Evolutionary conservation across 2,113 vertebrate species (phyloP).

Genomic region (Gadus chalcogrammus): DNA sequence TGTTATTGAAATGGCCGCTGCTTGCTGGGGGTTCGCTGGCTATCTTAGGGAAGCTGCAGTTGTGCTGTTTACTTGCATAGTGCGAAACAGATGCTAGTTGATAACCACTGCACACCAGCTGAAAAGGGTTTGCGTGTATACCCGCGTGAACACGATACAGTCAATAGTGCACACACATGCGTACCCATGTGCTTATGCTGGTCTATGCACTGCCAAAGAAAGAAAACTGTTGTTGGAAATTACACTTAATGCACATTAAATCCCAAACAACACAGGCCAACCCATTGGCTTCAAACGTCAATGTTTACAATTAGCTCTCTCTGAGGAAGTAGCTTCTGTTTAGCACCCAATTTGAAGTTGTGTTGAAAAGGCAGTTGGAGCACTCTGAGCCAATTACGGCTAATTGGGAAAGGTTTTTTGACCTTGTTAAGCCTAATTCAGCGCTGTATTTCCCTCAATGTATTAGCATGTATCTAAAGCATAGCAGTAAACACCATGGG

Average conservation of each 20-base stretch:
- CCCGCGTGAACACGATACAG: background rate
- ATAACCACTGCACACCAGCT: constrained; percentile 27
- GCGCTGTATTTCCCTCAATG: constrained; percentile 33
- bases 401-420: constrained; percentile 32
- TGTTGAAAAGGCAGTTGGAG: constrained; percentile 40
- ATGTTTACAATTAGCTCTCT: background rate
- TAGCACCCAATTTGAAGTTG: constrained; percentile 37
- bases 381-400: constrained; percentile 63
- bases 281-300: too few species aligned
- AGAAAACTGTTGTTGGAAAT: constrained; percentile 25
- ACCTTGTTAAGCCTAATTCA: constrained; percentile 48
- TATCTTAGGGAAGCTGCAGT: constrained; percentile 22
- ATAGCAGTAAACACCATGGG: constrained; percentile 15
- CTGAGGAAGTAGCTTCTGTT: constrained; percentile 1
- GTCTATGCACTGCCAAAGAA: background rate
- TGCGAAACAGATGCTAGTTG: constrained; percentile 36
- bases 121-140: constrained; percentile 12
- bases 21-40: constrained; percentile 34
- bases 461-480: constrained; percentile 22
- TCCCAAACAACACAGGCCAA: too few species aligned
- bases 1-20: constrained; percentile 50
- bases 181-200: background rate
- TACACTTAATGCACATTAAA: constrained; percentile 8
- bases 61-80: constrained; percentile 47
- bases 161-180: background rate